Evolutionary conservation across 1,140 invertebrate species (phyloP).

Genomic region (Ruditapes philippinarum): DNA sequence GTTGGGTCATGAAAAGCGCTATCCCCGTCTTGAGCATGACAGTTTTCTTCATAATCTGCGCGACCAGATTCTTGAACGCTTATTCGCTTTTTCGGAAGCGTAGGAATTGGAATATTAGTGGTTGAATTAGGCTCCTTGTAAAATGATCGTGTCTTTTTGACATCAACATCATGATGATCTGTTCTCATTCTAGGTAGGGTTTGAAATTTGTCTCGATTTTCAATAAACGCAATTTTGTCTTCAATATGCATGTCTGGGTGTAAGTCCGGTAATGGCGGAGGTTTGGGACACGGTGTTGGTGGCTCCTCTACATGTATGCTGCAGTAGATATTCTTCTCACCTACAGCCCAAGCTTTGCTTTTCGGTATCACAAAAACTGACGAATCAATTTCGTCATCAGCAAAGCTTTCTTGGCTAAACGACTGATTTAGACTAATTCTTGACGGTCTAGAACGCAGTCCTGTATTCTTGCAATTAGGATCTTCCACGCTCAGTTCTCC

Average conservation of each 20-base stretch:
- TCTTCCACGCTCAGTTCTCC: conserved; percentile 38
- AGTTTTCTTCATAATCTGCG: background rate
- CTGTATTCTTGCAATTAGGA: background rate
- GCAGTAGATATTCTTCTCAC: background rate
- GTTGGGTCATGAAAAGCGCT: no score
- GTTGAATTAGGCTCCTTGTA: background rate
- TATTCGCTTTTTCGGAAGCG: background rate
- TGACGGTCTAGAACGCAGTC: background rate
- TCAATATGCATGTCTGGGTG: background rate
- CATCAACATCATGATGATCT: background rate
- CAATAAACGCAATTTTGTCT: background rate
- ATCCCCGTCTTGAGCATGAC: no score
- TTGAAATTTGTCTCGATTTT: background rate
- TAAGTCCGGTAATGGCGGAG: conserved; percentile 4
- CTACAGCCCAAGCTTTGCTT: background rate
- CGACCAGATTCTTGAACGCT: background rate
- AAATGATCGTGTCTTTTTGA: background rate
- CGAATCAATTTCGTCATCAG: background rate
- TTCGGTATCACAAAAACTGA: background rate
- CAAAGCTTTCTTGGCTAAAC: background rate
- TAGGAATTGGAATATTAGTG: background rate
- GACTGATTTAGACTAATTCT: background rate
- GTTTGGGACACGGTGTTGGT: background rate
- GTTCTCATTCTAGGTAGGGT: background rate
- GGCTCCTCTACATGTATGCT: background rate